phyloP scores from a whole-genome alignment of 2,888 invertebrate genomes.

The Callyntrura guangdongensis region DNA sequence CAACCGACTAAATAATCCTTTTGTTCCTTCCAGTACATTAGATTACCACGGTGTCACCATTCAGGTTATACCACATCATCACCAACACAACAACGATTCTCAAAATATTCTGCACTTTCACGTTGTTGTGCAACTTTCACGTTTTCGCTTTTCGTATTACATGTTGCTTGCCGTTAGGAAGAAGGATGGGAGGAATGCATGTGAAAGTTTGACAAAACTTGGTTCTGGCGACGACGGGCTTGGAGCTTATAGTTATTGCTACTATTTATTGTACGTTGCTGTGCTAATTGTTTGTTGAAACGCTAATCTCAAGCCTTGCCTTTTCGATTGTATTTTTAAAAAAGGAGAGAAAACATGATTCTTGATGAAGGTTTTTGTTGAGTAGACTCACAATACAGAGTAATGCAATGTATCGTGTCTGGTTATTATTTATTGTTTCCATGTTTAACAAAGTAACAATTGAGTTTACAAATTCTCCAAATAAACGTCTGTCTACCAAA shows the following conservation, averaged over 20 bases:
- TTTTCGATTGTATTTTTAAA: conserved; percentile 8
- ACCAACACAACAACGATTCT: background rate
- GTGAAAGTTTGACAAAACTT: conserved; percentile 16
- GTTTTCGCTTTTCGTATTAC: too few relatives aligned
- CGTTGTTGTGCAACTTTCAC: background rate
- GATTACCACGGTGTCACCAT: too few relatives aligned
- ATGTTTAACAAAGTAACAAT: background rate
- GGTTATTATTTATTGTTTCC: background rate
- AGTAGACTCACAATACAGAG: background rate
- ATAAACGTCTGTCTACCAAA: background rate
- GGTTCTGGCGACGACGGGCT: conserved; percentile 58
- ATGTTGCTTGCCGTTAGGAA: too few relatives aligned
- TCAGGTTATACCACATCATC: too few relatives aligned
- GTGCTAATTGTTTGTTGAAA: conserved; percentile 32
- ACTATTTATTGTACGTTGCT: conserved; percentile 42
- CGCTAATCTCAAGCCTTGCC: conserved; percentile 59
- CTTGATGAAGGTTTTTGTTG: background rate
- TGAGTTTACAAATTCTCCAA: too few relatives aligned
- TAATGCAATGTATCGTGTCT: background rate
- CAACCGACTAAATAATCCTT: too few relatives aligned
- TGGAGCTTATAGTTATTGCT: conserved; percentile 60
- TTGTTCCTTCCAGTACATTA: too few relatives aligned
- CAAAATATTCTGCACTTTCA: background rate
- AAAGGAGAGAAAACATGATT: conserved; percentile 11
- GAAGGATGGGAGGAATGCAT: background rate